A percentile compares a stretch with the other conserved stretches of the same genome.
Conservation (phyloP, 2,888 invertebrate species). For the Operophtera brumata region DNA sequence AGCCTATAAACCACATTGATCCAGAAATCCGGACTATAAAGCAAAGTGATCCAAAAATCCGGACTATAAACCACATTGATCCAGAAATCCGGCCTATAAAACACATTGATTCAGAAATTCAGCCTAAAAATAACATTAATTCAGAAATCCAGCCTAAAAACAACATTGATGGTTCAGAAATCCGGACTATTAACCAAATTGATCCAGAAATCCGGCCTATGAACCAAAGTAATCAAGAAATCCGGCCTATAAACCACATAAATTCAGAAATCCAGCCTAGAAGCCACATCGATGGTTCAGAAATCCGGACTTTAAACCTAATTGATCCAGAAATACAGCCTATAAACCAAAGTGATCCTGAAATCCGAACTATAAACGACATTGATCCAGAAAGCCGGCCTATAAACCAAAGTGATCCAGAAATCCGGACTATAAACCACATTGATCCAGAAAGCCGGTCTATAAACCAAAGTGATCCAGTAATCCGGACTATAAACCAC, state of each 20-base stretch:
- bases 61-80: not conserved
- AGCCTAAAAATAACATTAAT: not conserved
- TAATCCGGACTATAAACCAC: not conserved
- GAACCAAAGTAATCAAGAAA: not conserved
- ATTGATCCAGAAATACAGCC: not conserved
- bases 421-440: constrained; percentile 18
- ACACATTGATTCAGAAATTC: not conserved
- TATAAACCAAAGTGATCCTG: not conserved
- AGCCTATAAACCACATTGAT: not conserved
- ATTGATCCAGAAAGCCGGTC: not conserved
- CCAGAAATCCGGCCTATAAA: not conserved
- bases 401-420: constrained; percentile 28
- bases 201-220: not conserved
- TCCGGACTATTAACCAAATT: not conserved
- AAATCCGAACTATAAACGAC: not conserved
- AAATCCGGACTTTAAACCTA: constrained; percentile 17
- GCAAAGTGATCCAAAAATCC: not conserved
- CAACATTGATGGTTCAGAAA: constrained; percentile 34
- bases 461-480: not conserved
- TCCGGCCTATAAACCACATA: not conserved
- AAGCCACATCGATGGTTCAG: constrained; percentile 28
- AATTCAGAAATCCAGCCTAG: not conserved
- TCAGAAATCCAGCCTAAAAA: not conserved
- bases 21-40: not conserved
- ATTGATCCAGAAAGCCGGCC: not conserved